Conservation (phyloP, 2,797 vertebrate genomes). For the Sebastes miniatus region DNA sequence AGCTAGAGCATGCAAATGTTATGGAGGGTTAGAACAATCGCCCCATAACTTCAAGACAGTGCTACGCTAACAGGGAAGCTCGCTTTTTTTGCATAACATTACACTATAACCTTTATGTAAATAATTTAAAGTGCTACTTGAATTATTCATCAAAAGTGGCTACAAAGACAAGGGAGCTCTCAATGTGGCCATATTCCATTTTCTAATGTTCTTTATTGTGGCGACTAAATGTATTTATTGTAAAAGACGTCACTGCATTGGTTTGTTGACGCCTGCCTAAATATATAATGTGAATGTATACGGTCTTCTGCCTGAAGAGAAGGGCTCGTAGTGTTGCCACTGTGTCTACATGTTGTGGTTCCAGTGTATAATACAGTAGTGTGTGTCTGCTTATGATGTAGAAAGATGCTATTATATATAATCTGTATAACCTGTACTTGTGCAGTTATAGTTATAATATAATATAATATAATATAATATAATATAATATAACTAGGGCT, state of each 20-base stretch:
- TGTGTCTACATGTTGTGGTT: constrained; percentile 34
- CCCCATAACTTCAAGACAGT: constrained; percentile 56
- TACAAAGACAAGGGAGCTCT: constrained; percentile 57
- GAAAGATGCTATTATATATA: neutral
- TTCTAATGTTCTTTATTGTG: constrained; percentile 58
- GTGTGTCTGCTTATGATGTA: constrained; percentile 1
- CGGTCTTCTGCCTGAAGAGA: constrained; percentile 2
- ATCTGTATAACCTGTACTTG: neutral
- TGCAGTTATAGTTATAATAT: neutral
- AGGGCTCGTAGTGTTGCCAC: constrained; percentile 28
- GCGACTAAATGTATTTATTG: constrained; percentile 63
- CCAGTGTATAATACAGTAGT: neutral
- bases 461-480: too few relatives aligned
- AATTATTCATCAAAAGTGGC: constrained; percentile 75
- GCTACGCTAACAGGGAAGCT: constrained; percentile 45
- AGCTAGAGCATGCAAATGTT: constrained; percentile 34
- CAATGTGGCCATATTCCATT: constrained; percentile 45
- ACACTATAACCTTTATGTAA: constrained; percentile 74
- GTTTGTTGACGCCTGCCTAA: constrained; percentile 41
- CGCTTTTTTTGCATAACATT: constrained; percentile 62
- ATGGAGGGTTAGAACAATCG: constrained; percentile 24
- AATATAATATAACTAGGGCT: too few relatives aligned
- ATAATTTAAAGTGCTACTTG: constrained; percentile 73
- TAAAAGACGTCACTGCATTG: constrained; percentile 46
- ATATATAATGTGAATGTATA: constrained; percentile 43